Evolutionary conservation across 2,797 vertebrate species (phyloP).

Genomic region (Poecilia gillii): DNA sequence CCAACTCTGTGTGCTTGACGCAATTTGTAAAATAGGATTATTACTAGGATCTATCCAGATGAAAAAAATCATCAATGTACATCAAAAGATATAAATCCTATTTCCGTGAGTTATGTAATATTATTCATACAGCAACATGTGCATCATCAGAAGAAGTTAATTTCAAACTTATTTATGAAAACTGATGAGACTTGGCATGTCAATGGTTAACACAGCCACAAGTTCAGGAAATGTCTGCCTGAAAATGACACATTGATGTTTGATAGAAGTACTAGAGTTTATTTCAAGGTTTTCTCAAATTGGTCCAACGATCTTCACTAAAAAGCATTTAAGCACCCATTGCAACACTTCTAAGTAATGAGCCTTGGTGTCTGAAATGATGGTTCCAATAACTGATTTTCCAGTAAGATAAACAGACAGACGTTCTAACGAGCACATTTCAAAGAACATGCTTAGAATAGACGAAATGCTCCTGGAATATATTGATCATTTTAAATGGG

Average conservation of each 20-base stretch:
- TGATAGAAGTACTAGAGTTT: neutral
- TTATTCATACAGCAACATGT: neutral
- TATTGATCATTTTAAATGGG: neutral
- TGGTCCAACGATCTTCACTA: neutral
- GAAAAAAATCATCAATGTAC: neutral
- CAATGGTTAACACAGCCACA: neutral
- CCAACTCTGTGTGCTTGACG: neutral
- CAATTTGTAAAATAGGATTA: neutral
- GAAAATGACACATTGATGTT: neutral
- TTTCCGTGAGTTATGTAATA: neutral
- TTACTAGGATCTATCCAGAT: neutral
- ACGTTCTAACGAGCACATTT: neutral
- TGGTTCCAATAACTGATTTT: neutral
- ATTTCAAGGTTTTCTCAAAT: neutral
- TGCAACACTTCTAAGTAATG: neutral
- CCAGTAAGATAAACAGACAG: neutral
- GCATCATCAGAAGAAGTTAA: neutral
- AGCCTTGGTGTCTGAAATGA: neutral
- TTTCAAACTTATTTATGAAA: neutral
- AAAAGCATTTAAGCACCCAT: neutral
- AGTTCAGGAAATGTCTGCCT: neutral
- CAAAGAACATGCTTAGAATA: neutral
- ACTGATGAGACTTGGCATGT: neutral
- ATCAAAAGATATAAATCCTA: neutral
- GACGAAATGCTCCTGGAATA: neutral